A percentile compares a stretch with the other conserved stretches of the same genome.
Conservation (phyloP, 2,888 invertebrate species). For the Drosophila nr. medialis region DNA sequence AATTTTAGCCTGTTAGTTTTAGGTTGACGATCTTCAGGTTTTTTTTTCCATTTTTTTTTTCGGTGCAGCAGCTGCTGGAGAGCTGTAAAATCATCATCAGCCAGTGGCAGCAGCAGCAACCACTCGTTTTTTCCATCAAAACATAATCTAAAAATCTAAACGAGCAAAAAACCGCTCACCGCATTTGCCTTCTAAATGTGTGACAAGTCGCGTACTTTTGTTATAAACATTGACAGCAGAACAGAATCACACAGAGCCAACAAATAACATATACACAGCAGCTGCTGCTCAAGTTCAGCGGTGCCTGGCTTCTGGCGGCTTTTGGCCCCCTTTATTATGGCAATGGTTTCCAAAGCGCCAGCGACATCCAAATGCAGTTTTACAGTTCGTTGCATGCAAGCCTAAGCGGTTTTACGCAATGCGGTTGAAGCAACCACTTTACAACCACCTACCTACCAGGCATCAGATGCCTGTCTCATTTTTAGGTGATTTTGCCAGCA, state of each 20-base stretch:
- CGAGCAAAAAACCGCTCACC: constrained; percentile 59
- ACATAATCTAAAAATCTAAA: constrained; percentile 72
- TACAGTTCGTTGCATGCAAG: constrained; percentile 75
- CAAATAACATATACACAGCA: neutral
- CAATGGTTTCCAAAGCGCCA: constrained; percentile 24
- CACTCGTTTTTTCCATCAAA: constrained; percentile 48
- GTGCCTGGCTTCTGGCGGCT: constrained; percentile 3
- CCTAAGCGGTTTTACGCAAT: constrained; percentile 73
- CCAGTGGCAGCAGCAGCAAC: constrained; percentile 15
- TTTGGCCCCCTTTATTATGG: constrained; percentile 3
- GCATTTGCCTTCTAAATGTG: constrained; percentile 62
- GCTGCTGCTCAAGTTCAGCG: constrained; percentile 48
- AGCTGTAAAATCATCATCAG: constrained; percentile 46
- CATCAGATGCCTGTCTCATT: constrained; percentile 11
- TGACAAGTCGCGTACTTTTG: constrained; percentile 74
- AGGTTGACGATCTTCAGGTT: constrained; percentile 51
- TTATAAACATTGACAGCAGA: constrained; percentile 64
- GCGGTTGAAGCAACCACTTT: constrained; percentile 42
- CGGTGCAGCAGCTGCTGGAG: constrained; percentile 19
- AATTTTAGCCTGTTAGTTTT: constrained; percentile 55
- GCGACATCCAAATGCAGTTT: constrained; percentile 74
- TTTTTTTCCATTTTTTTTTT: constrained; percentile 5
- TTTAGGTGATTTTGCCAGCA: constrained; percentile 34
- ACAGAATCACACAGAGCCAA: neutral
- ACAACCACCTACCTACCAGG: neutral